Conservation (phyloP, 2,113 vertebrate species). For the Octodon degus region DNA sequence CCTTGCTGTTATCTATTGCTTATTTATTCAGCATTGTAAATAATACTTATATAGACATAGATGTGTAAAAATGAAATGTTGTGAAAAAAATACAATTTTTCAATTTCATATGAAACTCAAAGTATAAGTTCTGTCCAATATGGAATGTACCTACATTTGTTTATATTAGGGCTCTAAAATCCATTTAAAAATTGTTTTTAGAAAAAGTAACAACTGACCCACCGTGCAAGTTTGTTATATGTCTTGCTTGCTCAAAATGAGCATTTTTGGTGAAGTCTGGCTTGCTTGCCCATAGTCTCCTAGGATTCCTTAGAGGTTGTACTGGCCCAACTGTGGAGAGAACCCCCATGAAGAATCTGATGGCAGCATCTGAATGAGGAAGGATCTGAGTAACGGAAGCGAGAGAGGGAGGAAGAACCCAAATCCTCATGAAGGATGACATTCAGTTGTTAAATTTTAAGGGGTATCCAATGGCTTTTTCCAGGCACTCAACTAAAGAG, state of each 20-base stretch:
- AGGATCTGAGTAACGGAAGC: not conserved
- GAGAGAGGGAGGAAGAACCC: conserved; percentile 72
- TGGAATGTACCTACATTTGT: conserved; percentile 89
- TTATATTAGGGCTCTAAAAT: conserved; percentile 78
- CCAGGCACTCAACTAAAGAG: conserved; percentile 98
- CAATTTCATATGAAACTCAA: conserved; percentile 83
- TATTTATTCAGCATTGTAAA: conserved; percentile 84
- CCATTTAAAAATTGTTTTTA: conserved; percentile 59
- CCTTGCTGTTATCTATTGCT: conserved; percentile 88
- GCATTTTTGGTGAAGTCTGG: conserved; percentile 57
- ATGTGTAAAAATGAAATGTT: conserved; percentile 86
- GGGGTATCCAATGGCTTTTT: conserved; percentile 96
- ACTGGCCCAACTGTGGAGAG: conserved; percentile 58
- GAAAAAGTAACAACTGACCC: conserved; percentile 76
- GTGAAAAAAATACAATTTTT: conserved; percentile 85
- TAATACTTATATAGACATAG: conserved; percentile 84
- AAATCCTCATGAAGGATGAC: conserved; percentile 88
- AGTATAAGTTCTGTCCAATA: conserved; percentile 82
- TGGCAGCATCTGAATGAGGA: conserved; percentile 69
- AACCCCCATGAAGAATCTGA: conserved; percentile 54
- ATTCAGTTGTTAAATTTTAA: conserved; percentile 96
- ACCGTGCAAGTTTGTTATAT: conserved; percentile 56
- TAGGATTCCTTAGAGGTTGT: conserved; percentile 56
- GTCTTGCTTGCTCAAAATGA: conserved; percentile 68
- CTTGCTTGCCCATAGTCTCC: conserved; percentile 23